Evolutionary conservation across 2,113 vertebrate species (phyloP).

Genomic region (Mustela nigripes): DNA sequence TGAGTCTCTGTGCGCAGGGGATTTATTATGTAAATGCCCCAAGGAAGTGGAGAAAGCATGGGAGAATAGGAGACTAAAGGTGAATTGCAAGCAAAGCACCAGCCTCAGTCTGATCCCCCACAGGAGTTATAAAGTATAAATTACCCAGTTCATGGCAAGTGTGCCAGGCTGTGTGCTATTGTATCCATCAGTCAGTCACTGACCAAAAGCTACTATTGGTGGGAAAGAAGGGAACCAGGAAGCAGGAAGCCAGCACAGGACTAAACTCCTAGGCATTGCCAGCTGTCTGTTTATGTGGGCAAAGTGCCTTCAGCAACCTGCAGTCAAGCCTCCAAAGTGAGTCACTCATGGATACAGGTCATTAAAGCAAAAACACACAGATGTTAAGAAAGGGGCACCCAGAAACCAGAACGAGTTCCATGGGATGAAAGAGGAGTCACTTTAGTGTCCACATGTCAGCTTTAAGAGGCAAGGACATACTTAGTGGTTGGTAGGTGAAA

Average conservation of each 20-base stretch:
- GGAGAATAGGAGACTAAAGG: not conserved
- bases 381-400: not conserved
- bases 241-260: not conserved
- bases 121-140: not conserved
- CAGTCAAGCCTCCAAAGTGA: not conserved
- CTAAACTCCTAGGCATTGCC: not conserved
- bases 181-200: not conserved
- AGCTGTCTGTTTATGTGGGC: not conserved
- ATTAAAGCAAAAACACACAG: not conserved
- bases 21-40: not conserved
- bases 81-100: not conserved
- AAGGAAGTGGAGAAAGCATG: not conserved
- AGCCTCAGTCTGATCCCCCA: not conserved
- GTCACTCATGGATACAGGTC: not conserved
- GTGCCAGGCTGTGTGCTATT: not conserved
- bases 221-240: not conserved
- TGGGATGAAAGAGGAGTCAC: not conserved
- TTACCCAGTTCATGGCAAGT: not conserved
- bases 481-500: not conserved
- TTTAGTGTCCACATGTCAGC: not conserved
- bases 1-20: not conserved
- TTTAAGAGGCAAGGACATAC: not conserved
- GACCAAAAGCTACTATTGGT: not conserved
- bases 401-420: not conserved
- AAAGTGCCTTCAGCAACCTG: not conserved